These are phyloP conservation scores for Nephotettix cincticeps DNA, from an alignment of 1,140 invertebrate genomes.

Conservation along the genomic window DNA sequence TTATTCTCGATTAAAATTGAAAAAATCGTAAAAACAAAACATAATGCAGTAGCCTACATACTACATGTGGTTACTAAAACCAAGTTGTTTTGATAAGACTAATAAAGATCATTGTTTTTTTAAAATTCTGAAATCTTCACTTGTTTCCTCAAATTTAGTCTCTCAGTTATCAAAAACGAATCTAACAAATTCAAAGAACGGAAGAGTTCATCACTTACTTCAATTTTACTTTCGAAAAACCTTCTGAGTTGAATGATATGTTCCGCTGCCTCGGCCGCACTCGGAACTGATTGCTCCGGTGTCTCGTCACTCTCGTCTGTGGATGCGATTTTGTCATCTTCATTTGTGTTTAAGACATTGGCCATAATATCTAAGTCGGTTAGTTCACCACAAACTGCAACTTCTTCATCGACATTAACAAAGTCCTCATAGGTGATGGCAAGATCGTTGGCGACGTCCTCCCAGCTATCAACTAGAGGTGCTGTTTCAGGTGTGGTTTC, in stretches of 20 bases:
- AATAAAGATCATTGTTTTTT: too few relatives aligned
- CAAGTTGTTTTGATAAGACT: too few relatives aligned
- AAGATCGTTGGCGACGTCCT: slow-evolving; percentile 4
- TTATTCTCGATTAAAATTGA: too few relatives aligned
- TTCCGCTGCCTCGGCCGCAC: not conserved
- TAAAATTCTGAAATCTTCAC: not conserved
- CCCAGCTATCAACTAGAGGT: slow-evolving; percentile 21
- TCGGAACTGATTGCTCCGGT: not conserved
- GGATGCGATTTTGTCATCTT: not conserved
- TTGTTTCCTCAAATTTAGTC: not conserved
- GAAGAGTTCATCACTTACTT: not conserved
- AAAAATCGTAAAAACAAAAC: too few relatives aligned
- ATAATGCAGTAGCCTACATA: too few relatives aligned
- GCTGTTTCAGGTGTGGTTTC: slow-evolving; percentile 10
- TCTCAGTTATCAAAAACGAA: not conserved
- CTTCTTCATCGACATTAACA: slow-evolving; percentile 29
- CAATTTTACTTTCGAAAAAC: not conserved
- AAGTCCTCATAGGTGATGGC: slow-evolving; percentile 27
- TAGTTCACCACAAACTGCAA: slow-evolving; percentile 27
- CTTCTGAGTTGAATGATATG: not conserved
- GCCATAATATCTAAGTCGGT: slow-evolving; percentile 26
- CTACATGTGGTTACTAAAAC: too few relatives aligned
- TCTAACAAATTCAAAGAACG: not conserved
- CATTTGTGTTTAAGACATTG: not conserved
- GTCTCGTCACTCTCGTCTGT: not conserved